These are phyloP conservation scores for Catostomus latipinnis DNA, from an alignment of 2,797 vertebrate species.

Conservation along the genomic window DNA sequence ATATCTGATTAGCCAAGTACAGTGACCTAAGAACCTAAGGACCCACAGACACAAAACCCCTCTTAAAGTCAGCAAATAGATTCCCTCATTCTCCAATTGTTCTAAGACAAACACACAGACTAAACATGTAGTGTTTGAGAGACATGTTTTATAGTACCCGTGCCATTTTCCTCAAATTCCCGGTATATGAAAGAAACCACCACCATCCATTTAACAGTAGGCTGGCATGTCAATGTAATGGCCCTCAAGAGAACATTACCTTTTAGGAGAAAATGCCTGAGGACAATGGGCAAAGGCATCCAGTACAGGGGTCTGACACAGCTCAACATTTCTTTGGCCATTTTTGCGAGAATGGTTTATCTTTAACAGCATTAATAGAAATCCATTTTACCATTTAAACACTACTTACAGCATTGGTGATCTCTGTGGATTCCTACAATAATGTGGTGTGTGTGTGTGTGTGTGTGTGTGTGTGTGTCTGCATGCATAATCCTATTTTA, in stretches of 20 bases:
- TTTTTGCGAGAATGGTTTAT: conserved; percentile 7
- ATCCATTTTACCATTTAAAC: conserved; percentile 31
- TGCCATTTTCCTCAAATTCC: neutral
- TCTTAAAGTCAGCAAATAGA: conserved; percentile 9
- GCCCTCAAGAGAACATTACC: neutral
- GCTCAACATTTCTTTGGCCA: neutral
- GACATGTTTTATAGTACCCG: neutral
- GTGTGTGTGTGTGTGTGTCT: conserved; percentile 31
- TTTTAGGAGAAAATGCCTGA: neutral
- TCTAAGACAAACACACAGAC: conserved; percentile 20
- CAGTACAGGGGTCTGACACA: neutral
- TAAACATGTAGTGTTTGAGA: neutral
- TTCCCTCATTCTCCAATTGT: neutral
- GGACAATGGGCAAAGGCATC: conserved; percentile 12
- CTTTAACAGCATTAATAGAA: conserved; percentile 14
- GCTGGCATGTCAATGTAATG: conserved; percentile 3
- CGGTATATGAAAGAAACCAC: neutral
- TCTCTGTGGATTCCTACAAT: conserved; percentile 6
- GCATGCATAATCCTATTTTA: conserved; percentile 55
- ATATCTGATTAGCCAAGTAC: conserved; percentile 32
- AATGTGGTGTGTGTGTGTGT: neutral
- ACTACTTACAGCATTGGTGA: conserved; percentile 23
- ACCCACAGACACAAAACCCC: conserved; percentile 20
- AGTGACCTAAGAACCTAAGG: conserved; percentile 26
- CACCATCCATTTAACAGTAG: neutral